These are phyloP conservation scores for Holocentrus rufus DNA, from an alignment of 2,797 vertebrate genomes.

Conservation along the genomic window DNA sequence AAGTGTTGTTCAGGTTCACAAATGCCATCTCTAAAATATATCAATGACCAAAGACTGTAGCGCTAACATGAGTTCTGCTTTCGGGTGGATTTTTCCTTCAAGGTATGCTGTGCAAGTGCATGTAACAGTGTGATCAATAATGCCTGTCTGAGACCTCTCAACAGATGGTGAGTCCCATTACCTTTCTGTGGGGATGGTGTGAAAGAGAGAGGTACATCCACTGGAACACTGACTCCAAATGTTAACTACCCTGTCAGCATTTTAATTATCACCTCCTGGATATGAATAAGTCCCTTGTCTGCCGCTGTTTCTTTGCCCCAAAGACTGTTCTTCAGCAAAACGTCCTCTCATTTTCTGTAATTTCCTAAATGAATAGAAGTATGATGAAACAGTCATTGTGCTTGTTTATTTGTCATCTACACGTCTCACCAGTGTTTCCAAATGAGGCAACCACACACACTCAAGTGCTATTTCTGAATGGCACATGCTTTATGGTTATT, in stretches of 20 bases:
- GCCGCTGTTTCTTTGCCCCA: constrained; percentile 15
- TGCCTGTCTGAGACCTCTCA: constrained; percentile 23
- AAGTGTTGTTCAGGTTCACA: neutral
- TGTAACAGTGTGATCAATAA: constrained; percentile 20
- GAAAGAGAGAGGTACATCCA: constrained; percentile 39
- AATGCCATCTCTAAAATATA: neutral
- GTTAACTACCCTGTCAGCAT: constrained; percentile 62
- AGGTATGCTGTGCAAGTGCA: neutral
- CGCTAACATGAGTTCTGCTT: neutral
- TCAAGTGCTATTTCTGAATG: neutral
- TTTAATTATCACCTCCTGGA: constrained; percentile 64
- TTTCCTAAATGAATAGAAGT: constrained; percentile 19
- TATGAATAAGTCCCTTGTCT: constrained; percentile 48
- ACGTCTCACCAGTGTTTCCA: constrained; percentile 1
- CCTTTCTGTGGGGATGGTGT: constrained; percentile 42
- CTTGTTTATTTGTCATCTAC: constrained; percentile 20
- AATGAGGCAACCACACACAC: neutral
- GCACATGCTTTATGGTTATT: neutral
- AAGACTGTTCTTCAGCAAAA: constrained; percentile 9
- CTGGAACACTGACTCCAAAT: constrained; percentile 58
- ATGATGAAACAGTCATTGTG: constrained; percentile 8
- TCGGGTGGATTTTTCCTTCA: constrained; percentile 1
- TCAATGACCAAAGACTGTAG: neutral
- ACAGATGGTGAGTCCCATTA: constrained; percentile 41
- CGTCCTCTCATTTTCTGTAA: constrained; percentile 15